Base-by-base conservation (phyloP, 1,140 invertebrate genomes). In the Sinella curviseta region DNA sequence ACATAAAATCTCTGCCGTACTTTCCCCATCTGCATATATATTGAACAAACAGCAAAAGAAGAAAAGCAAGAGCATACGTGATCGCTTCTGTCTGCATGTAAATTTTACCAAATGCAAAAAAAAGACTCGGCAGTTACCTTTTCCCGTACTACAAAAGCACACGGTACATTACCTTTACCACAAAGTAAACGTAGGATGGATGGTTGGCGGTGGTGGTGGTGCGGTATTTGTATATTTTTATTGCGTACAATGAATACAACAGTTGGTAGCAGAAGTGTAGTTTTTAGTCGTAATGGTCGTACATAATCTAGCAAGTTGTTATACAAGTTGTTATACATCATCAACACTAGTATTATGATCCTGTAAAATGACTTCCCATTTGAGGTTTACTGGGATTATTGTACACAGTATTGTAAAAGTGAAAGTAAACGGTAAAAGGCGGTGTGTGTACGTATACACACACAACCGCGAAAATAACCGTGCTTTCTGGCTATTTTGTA, bases 311-410 rank as follows among this genome's bases (percentile, higher is more conserved):
- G 55, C 55, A 70, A 24, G 65, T 70, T 70, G 65, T 70, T 70
- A 8, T 26, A 70, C 65, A 70, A 70, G 65, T 70, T 70, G 65
- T 70, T 70, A 31, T 30, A 70, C 65, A 70, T 70, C 31, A 70
- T 70, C 65, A 70, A 70, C 28, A 33, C 4, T 12, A 14, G 65
- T 70, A 70, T 70, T 14, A 70, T 8, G 65, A 70, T 70, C 65
- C 26, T 70, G 28, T 14, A 70, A 70, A 70, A 70, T 70, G 65
- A 30, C 65, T 12, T 70, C 8, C 65, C 26, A 70, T 70, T 70
- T 70, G 65, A 70, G 65, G 65, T 70, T 70, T 70, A 8, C 14
- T 70, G n/a, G 28, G 31, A n/a, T 70, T 70, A 33, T n/a, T 14
- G 31, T 16, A 70, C 65, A 70, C 8, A 70, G n/a, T 14, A 8